phyloP scores from a whole-genome alignment of 2,113 vertebrate genomes.

The Catharus fuscescens region DNA sequence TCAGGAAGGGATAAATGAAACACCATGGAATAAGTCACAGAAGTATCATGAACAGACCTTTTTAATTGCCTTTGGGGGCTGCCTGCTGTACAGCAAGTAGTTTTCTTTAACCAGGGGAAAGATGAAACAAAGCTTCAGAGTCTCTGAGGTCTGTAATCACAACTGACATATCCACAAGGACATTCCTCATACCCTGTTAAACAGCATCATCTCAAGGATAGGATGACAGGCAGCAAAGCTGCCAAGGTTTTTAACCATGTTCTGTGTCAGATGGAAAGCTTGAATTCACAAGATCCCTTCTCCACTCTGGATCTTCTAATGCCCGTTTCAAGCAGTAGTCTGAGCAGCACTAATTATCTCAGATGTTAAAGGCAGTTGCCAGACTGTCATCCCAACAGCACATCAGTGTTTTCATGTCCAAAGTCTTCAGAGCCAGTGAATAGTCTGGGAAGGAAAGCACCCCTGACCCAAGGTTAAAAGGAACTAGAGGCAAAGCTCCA shows the following conservation, averaged over 20 bases:
- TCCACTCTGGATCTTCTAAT: not conserved
- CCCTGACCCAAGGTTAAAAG: not conserved
- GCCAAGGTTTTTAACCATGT: not conserved
- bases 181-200: not conserved
- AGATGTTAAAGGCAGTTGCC: not conserved
- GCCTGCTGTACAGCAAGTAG: not conserved
- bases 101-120: conserved; percentile 13
- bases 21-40: not conserved
- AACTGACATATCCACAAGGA: not conserved
- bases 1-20: conserved; percentile 2
- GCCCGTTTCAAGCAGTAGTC: not conserved
- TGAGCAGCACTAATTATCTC: not conserved
- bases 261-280: not conserved
- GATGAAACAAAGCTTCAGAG: not conserved
- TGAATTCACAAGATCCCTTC: not conserved
- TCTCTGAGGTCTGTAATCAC: not conserved
- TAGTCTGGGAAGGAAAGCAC: not conserved
- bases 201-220: not conserved
- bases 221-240: not conserved
- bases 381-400: not conserved
- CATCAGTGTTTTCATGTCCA: not conserved
- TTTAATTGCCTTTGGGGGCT: not conserved
- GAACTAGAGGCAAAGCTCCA: not conserved
- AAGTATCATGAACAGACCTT: not conserved
- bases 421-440: not conserved